Base-by-base conservation (phyloP, 2,888 invertebrate species). In the Parasteatoda lunata region DNA sequence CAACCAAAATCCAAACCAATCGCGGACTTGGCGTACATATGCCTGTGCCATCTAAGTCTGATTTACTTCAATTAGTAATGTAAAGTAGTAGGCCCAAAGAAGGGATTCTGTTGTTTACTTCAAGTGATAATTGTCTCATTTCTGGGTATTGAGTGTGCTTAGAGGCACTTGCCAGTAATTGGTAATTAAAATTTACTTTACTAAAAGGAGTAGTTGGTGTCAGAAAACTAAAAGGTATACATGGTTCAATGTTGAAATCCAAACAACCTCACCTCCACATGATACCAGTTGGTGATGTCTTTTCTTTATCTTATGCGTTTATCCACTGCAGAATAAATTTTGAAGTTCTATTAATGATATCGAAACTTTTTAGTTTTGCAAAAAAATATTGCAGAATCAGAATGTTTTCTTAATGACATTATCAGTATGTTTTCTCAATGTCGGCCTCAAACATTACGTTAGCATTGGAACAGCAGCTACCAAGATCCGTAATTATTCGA, bases 71-170 rank as follows among this genome's bases (percentile, higher is more conserved):
- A 71, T 47, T 49, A 71, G 71, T n/a, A n/a, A n/a, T 47, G 49
- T 71, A 45, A 8, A 6, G 13, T 45, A 48, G 30, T 30, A 30
- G 30, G 30, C 30, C 71, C 47, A 13, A 2, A 13, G 52, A 15
- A 5, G 73, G 54, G 73, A 54, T 54, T 0, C 49, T 59, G 15
- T 30, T 30, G 30, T 54, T 73, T 15, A 52, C 5, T 45, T 73
- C 5, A 3, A 73, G 54, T 52, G 59, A 8, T 13, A 71, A 49
- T 45, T 73, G 73, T 52, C 6, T 15, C 73, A 73, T 45, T 30
- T 73, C 52, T 73, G 54, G 73, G 45, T 15, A 30, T 73, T 54
- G 54, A 73, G 52, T 30, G 54, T 52, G 73, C 30, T 73, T 73
- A 3, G 45, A 15, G 45, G 45, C 45, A 54, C 7, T 73, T 30